A percentile compares a stretch with the other conserved stretches of the same genome.
phyloP scores from a whole-genome alignment of 1,140 invertebrate species.

The Leptinotarsa lineolata region DNA sequence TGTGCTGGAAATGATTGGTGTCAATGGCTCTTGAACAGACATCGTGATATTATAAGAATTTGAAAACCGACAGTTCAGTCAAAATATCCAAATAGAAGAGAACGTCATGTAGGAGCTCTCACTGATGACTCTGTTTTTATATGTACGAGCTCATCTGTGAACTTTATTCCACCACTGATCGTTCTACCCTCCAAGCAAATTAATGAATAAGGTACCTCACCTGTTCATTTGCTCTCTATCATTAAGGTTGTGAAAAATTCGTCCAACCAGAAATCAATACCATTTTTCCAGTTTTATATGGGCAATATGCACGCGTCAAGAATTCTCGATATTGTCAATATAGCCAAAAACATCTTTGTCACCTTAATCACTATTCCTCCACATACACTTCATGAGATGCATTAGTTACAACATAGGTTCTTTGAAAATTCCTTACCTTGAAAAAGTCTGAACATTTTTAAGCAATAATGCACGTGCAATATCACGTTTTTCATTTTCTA shows the following conservation, averaged over 20 bases:
- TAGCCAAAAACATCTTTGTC: slow-evolving; percentile 44
- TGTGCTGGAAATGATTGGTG: slow-evolving; percentile 25
- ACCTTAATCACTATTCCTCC: slow-evolving; percentile 49
- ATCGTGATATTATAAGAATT: slow-evolving; percentile 14
- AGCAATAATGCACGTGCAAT: slow-evolving; percentile 26
- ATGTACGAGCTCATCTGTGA: slow-evolving; percentile 51
- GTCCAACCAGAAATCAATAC: slow-evolving; percentile 37
- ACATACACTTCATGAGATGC: slow-evolving; percentile 40
- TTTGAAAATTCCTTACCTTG: slow-evolving; percentile 39
- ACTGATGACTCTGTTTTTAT: slow-evolving; percentile 53
- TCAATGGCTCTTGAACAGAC: slow-evolving; percentile 6
- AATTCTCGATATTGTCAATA: slow-evolving; percentile 32
- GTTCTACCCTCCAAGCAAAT: slow-evolving; percentile 52
- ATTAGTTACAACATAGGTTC: slow-evolving; percentile 47
- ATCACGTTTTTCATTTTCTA: background rate
- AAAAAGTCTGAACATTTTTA: slow-evolving; percentile 33
- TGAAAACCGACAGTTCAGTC: slow-evolving; percentile 10
- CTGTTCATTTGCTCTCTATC: slow-evolving; percentile 45
- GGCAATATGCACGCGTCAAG: slow-evolving; percentile 38
- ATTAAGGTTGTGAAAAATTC: slow-evolving; percentile 44
- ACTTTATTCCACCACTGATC: slow-evolving; percentile 52
- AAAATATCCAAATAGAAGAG: background rate
- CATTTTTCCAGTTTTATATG: slow-evolving; percentile 45
- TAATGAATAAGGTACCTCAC: too few species aligned
- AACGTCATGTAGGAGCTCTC: slow-evolving; percentile 50